These are phyloP conservation scores for Biston betularia DNA, from an alignment of 2,888 invertebrate species.

Conservation along the genomic window DNA sequence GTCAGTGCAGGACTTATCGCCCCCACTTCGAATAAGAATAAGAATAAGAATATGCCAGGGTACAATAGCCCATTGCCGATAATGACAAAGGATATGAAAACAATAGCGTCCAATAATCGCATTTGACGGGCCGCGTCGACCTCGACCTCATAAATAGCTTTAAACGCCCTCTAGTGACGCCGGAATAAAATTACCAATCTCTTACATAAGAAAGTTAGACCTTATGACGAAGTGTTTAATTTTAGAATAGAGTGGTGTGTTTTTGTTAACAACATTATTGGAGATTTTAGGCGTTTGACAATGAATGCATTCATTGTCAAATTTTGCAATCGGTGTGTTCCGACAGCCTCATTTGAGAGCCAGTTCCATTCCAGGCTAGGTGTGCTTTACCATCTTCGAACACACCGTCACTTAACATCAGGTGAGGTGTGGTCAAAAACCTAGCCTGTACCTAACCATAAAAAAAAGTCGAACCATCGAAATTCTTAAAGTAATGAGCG, in stretches of 20 bases:
- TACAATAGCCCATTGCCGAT: slow-evolving; percentile 17
- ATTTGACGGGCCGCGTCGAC: slow-evolving; percentile 42
- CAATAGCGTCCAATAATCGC: slow-evolving; percentile 50
- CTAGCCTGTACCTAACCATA: too few species aligned
- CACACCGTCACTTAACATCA: too few species aligned
- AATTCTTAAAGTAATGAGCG: too few species aligned
- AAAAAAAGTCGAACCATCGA: too few species aligned
- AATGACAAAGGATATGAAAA: slow-evolving; percentile 39
- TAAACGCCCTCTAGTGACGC: slow-evolving; percentile 39
- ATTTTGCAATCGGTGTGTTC: too few species aligned
- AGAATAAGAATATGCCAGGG: slow-evolving; percentile 4
- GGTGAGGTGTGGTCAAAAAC: too few species aligned
- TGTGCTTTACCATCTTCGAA: too few species aligned
- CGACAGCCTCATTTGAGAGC: too few species aligned
- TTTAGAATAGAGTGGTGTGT: slow-evolving; percentile 1
- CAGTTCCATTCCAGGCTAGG: too few species aligned
- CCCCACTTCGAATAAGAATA: too few species aligned
- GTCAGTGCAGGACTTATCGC: too few species aligned
- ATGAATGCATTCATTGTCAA: too few species aligned
- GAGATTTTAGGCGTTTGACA: slow-evolving; percentile 24
- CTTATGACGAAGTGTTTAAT: background rate
- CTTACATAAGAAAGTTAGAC: background rate
- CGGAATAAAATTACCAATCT: slow-evolving; percentile 25
- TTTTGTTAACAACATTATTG: slow-evolving; percentile 7
- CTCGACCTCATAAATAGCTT: slow-evolving; percentile 40